These are phyloP conservation scores for Troglohyphantes excavatus DNA, from an alignment of 2,888 invertebrate species.

Conservation along the genomic window DNA sequence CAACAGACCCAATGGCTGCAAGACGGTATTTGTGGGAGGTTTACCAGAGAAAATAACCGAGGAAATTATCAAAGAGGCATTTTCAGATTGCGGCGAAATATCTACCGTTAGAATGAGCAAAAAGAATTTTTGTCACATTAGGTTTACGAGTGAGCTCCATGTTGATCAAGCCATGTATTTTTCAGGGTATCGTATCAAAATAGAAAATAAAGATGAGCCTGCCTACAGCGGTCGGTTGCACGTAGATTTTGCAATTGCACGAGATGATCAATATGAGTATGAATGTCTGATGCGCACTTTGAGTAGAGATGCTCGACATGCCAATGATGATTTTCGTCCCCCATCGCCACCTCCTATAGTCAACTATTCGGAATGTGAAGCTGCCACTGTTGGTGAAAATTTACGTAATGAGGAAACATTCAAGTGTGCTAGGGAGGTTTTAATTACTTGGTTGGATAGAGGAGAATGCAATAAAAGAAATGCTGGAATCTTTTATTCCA, in stretches of 20 bases:
- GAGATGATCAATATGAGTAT: constrained; percentile 97
- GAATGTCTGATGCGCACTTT: constrained; percentile 92
- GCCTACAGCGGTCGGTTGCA: constrained; percentile 93
- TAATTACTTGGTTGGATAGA: constrained; percentile 95
- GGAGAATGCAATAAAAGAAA: constrained; percentile 96
- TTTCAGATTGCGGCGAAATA: constrained; percentile 94
- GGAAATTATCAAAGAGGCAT: constrained; percentile 93
- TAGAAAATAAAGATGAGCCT: constrained; percentile 84
- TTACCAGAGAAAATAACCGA: constrained; percentile 95
- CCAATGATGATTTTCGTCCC: constrained; percentile 87
- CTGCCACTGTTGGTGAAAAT: constrained; percentile 89
- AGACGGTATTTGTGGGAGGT: constrained; percentile 96
- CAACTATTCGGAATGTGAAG: constrained; percentile 92
- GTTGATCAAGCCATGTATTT: constrained; percentile 94
- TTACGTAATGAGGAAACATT: constrained; percentile 86
- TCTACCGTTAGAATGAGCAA: constrained; percentile 94
- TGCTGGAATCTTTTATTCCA: constrained; percentile 94
- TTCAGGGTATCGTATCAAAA: constrained; percentile 85
- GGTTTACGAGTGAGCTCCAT: constrained; percentile 92
- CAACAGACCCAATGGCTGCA: constrained; percentile 93
- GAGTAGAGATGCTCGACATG: constrained; percentile 90
- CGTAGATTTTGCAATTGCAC: constrained; percentile 96
- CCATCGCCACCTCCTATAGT: constrained; percentile 90
- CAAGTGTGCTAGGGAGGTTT: constrained; percentile 86
- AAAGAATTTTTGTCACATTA: constrained; percentile 97